Base-by-base conservation (phyloP, 2,888 invertebrate genomes). In the Napeogenes sylphis region DNA sequence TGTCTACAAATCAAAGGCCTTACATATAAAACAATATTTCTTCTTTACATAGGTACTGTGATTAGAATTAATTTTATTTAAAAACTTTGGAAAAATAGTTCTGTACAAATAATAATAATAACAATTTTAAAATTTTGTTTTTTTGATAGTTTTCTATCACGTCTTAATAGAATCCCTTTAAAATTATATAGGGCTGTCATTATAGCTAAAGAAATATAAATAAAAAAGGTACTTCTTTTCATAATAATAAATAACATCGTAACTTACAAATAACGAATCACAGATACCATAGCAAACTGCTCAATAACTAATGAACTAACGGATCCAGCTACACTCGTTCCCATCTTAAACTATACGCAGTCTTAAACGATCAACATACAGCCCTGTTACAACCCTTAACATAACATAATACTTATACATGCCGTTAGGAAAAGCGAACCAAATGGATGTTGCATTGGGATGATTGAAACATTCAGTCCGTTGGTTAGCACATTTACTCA, bases 201-300 rank as follows among this genome's bases (percentile, higher is more conserved):
- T 21, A 45, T 42, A 42, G n/a, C 64, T 59, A 62, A 38, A 47
- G 73, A 75, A 72, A 62, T 56, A 62, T 67, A 70, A 70, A 60
- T 67, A 59, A 68, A 67, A 72, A 68, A 66, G 73, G 75, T 71
- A 71, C 71, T 69, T 69, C 64, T 60, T 67, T 66, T 74, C 70
- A 73, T 73, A 75, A 74, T 79, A 82, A 81, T 84, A 83, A 84
- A 84, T 80, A 78, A 83, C 77, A 79, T 76, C 76, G 75, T 73
- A 70, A 77, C 84, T 85, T 86, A 87, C 74, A 79, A 77, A 78
- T 81, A 86, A 84, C 83, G 78, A 89, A 90, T 90, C 90, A 90
- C 90, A 90, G 89, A 87, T 87, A 85, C 77, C 83, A 78, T 83
- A 76, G 70, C 80, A 75, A 86, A 83, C 84, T 83, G 81, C 79